A percentile compares a stretch with the other conserved stretches of the same genome.
phyloP scores from a whole-genome alignment of 2,113 vertebrate species.

The Gila orcuttii region DNA sequence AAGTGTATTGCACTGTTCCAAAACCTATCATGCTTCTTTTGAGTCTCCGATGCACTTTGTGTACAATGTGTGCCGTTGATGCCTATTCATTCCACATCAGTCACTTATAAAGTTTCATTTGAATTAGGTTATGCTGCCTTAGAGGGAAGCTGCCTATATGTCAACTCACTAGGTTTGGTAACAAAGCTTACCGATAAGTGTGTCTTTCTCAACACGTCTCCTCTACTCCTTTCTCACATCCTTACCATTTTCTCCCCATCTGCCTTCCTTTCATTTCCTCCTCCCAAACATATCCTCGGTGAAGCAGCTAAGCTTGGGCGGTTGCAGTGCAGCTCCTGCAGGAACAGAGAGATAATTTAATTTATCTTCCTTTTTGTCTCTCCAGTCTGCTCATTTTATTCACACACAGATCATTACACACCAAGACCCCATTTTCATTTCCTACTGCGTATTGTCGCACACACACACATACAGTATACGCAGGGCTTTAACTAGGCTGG shows the following conservation, averaged over 20 bases:
- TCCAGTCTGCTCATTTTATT: slow-evolving; percentile 68
- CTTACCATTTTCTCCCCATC: background rate
- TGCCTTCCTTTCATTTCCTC: slow-evolving; percentile 71
- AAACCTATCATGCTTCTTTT: background rate
- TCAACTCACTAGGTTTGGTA: background rate
- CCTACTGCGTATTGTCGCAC: slow-evolving; percentile 45
- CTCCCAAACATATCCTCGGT: slow-evolving; percentile 71
- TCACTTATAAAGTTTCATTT: background rate
- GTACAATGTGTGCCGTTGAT: background rate
- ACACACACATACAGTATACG: slow-evolving; percentile 22
- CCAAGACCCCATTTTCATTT: slow-evolving; percentile 77
- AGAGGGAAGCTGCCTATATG: background rate
- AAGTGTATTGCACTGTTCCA: background rate
- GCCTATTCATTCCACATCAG: background rate
- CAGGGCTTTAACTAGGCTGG: slow-evolving; percentile 74
- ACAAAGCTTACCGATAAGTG: slow-evolving; percentile 2
- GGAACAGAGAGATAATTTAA: slow-evolving; percentile 74
- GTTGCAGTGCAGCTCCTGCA: slow-evolving; percentile 67
- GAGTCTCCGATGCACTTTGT: background rate
- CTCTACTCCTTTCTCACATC: background rate
- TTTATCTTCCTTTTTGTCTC: slow-evolving; percentile 69
- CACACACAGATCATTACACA: slow-evolving; percentile 81
- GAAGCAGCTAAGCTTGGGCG: slow-evolving; percentile 68
- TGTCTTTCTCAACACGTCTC: background rate
- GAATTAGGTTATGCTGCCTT: background rate